These are phyloP conservation scores for Leptestheria dahalacensis DNA, from an alignment of 1,140 invertebrate genomes.

Conservation along the genomic window DNA sequence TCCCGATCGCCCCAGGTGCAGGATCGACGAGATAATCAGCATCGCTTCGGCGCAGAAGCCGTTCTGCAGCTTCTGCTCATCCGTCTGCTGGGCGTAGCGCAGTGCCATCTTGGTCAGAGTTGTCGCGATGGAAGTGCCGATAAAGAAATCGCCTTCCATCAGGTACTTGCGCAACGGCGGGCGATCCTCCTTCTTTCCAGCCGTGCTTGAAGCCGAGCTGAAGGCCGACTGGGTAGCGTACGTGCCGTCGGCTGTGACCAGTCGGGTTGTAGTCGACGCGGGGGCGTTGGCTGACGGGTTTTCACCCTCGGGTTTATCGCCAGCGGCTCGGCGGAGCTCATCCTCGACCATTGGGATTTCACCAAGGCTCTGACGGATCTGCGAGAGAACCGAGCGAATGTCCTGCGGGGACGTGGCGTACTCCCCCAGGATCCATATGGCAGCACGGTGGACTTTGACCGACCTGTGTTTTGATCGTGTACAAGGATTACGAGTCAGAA, in stretches of 20 bases:
- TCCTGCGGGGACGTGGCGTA: constrained; percentile 67
- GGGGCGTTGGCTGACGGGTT: constrained; percentile 18
- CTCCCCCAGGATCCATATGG: constrained; percentile 96
- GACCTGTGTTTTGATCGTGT: constrained; percentile 40
- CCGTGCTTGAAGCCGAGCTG: constrained; percentile 26
- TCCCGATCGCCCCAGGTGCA: constrained; percentile 66
- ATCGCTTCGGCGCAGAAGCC: constrained; percentile 65
- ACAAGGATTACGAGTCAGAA: too few relatives aligned
- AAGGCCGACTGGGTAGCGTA: constrained; percentile 97
- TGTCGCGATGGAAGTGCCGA: constrained; percentile 78
- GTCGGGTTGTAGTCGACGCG: constrained; percentile 20
- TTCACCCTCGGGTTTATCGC: constrained; percentile 34
- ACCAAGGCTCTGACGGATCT: constrained; percentile 59
- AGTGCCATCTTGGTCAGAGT: constrained; percentile 80
- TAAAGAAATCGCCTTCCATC: constrained; percentile 90
- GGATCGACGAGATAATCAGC: constrained; percentile 70
- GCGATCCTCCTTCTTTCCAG: constrained; percentile 47
- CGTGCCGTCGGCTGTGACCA: constrained; percentile 95
- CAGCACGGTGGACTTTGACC: constrained; percentile 75
- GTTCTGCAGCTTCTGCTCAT: constrained; percentile 34
- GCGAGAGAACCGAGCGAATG: constrained; percentile 60
- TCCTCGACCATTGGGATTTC: constrained; percentile 82
- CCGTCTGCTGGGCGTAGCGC: constrained; percentile 42
- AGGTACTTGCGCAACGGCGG: constrained; percentile 69
- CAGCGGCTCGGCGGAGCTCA: constrained; percentile 55